Conservation (phyloP, 2,797 vertebrate species). For the Xenops minutus region DNA sequence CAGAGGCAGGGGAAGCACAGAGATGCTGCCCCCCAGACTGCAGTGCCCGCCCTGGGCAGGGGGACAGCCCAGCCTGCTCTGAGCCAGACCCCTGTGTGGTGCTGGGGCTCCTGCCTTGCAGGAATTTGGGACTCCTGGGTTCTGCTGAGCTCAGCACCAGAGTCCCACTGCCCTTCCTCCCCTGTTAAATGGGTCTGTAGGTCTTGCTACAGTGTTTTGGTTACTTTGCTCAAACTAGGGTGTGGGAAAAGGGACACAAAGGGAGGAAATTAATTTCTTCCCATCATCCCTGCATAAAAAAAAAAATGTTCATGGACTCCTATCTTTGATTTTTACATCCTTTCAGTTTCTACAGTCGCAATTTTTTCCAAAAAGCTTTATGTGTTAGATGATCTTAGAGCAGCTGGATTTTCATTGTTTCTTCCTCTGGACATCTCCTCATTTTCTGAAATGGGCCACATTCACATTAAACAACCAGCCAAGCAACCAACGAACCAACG, state of each 20-base stretch:
- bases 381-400: neutral
- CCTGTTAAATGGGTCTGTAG: neutral
- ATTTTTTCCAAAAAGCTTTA: neutral
- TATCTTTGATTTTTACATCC: neutral
- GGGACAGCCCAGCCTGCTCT: neutral
- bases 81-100: neutral
- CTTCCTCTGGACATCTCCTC: neutral
- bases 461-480: neutral
- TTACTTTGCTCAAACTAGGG: neutral
- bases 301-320: neutral
- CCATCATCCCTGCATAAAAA: neutral
- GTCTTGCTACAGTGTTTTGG: neutral
- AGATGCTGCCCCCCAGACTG: neutral
- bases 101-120: neutral
- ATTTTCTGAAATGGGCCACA: neutral
- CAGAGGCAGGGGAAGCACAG: neutral
- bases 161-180: neutral
- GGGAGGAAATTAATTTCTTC: neutral
- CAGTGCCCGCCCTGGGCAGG: neutral
- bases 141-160: neutral
- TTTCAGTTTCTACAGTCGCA: neutral
- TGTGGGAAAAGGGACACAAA: accelerated
- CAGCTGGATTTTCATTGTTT: neutral
- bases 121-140: neutral
- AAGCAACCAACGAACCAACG: neutral